Conservation (phyloP, 2,888 invertebrate genomes). For the Nemapogon koenigi region DNA sequence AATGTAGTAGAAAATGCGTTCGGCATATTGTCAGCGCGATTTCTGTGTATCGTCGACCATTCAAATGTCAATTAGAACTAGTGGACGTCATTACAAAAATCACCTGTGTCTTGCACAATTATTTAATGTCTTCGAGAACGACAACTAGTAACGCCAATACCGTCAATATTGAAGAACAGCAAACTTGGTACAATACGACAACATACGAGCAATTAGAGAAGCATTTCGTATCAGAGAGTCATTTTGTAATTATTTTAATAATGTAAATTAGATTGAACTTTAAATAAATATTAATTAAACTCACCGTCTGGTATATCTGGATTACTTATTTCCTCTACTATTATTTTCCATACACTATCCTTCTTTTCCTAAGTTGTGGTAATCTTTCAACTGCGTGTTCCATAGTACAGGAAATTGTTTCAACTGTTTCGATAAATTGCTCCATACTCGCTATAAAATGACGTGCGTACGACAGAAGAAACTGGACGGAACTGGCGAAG, state of each 20-base stretch:
- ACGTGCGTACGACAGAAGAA: slow-evolving; percentile 12
- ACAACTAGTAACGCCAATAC: slow-evolving; percentile 15
- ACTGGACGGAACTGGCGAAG: slow-evolving; percentile 16
- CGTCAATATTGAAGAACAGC: slow-evolving; percentile 18
- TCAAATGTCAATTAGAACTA: slow-evolving; percentile 19
- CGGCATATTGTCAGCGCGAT: slow-evolving; percentile 14
- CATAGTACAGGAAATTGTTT: too few species aligned
- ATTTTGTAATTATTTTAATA: slow-evolving; percentile 21
- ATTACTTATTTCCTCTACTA: slow-evolving; percentile 19
- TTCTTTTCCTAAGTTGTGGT: slow-evolving; percentile 19
- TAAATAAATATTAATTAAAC: slow-evolving; percentile 18
- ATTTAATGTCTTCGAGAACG: slow-evolving; percentile 18
- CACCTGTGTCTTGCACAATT: slow-evolving; percentile 16
- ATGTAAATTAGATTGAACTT: slow-evolving; percentile 16
- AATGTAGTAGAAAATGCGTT: slow-evolving; percentile 16
- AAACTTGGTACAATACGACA: slow-evolving; percentile 16
- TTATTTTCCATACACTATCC: slow-evolving; percentile 18
- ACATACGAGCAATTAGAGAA: slow-evolving; percentile 19
- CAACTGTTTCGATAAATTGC: too few species aligned
- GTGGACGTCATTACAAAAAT: slow-evolving; percentile 19
- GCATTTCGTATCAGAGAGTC: slow-evolving; percentile 19
- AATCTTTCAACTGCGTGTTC: slow-evolving; percentile 17
- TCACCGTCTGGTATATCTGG: slow-evolving; percentile 20
- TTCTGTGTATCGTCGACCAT: slow-evolving; percentile 18
- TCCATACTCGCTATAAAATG: too few species aligned